Evolutionary conservation across 2,888 invertebrate genomes (phyloP), one percentile per base, ranked within the genome.

Genomic region (Agriopis marginaria): DNA sequence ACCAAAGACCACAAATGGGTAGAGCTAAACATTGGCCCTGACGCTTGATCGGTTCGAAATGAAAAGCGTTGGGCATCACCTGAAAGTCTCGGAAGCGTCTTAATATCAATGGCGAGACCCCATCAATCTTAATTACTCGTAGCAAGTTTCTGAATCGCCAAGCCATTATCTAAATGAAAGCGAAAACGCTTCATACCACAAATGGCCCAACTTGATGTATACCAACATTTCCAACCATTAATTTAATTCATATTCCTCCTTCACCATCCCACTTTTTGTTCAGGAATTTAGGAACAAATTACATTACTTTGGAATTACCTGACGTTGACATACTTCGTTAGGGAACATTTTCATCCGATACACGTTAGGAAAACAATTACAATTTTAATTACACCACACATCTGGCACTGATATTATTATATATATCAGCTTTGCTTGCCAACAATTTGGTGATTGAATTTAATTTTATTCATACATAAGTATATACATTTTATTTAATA

Each of bases 111-210:
- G 80, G 77, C 77, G 66, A 71, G 77, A 81, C 78, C 78, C 82
- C 82, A 89, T 89, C 84, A 88, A 88, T 89, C 87, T 86, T 86
- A 86, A 89, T 89, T 89, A 89, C 84, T 83, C 77, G 82, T 71
- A 81, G 82, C 76, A 87, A 85, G 82, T 87, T 87, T 79, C 75
- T 75, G 80, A 82, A 85, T 85, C 82, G 82, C 65, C 80, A 75
- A 76, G 74, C 87, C 85, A 90, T 89, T 90, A 89, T 83, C 86
- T 82, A 85, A 89, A 89, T 89, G 86, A 86, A 86, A 85, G 80
- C 73, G 82, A 84, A 81, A 81, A 80, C 72, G 70, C 56, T 73
- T 72, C 71, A 65, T 61, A 70, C 72, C 68, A 70, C 68, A 74
- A 74, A 77, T 77, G 71, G 64, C 54, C 68, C 71, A 62, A 70